phyloP scores from a whole-genome alignment of 2,113 vertebrate species.

The Sceloporus undulatus region DNA sequence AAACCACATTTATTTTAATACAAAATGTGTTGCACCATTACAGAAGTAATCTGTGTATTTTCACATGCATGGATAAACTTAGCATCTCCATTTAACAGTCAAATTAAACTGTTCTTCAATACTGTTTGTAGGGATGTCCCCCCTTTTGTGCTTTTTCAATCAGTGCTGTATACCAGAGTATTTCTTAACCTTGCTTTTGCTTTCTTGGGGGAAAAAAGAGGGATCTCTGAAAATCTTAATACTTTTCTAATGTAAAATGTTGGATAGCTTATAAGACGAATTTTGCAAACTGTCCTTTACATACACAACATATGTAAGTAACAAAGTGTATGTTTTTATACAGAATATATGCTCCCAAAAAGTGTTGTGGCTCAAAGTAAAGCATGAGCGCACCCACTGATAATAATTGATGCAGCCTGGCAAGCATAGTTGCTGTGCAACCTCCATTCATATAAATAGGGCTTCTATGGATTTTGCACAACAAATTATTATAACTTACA shows the following conservation, averaged over 20 bases:
- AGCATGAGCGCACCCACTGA: conserved; percentile 63
- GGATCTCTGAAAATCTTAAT: conserved; percentile 51
- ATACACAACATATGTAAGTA: conserved; percentile 45
- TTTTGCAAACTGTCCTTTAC: conserved; percentile 67
- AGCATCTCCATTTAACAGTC: conserved; percentile 75
- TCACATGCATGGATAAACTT: conserved; percentile 84
- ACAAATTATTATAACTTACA: not conserved
- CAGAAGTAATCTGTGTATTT: conserved; percentile 82
- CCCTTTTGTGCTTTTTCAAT: conserved; percentile 73
- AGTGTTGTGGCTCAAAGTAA: conserved; percentile 41
- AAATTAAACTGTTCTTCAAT: conserved; percentile 60
- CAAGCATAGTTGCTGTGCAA: not conserved
- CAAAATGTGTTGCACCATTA: conserved; percentile 87
- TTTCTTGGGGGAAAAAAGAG: conserved; percentile 41
- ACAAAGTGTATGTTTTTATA: conserved; percentile 67
- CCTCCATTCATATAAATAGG: not conserved
- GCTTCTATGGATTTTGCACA: not conserved
- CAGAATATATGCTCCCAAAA: conserved; percentile 48
- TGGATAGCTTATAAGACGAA: conserved; percentile 26
- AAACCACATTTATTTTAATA: conserved; percentile 96
- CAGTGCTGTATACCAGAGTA: conserved; percentile 9
- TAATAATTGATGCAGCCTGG: conserved; percentile 21
- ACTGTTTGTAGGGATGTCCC: conserved; percentile 56
- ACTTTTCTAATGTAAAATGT: not conserved
- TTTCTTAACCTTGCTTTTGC: conserved; percentile 7